Evolutionary conservation across 2,888 invertebrate genomes (phyloP), one percentile per base, ranked within the genome.

Genomic region (Silvanus unidentatus): DNA sequence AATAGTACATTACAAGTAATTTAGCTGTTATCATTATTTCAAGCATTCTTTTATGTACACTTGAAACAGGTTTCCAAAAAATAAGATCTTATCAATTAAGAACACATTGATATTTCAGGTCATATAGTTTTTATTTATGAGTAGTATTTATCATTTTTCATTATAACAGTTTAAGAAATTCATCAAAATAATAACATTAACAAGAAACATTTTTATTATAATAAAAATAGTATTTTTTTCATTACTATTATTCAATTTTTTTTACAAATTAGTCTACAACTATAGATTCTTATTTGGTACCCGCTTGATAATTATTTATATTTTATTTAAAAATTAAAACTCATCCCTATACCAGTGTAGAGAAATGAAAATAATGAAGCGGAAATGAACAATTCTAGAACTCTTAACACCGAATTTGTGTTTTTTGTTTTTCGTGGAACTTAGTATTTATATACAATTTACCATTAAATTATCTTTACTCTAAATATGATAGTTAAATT

Each of bases 221-320:
- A 63, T 63, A 68, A 69, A 68, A 68, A 66, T 64, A 65, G 62
- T 62, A 55, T 47, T 58, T 42, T 48, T 44, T 36, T n/a, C n/a
- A n/a, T n/a, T n/a, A n/a, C n/a, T n/a, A n/a, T n/a, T n/a, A n/a
- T n/a, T n/a, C n/a, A n/a, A n/a, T n/a, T n/a, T 28, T 48, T n/a
- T 27, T 42, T 44, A 41, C 42, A 36, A 34, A 35, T 16, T 35
- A n/a, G n/a, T n/a, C n/a, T n/a, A n/a, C n/a, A n/a, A n/a, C n/a
- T n/a, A 41, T 42, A 30, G 14, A 57, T 22, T 63, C 55, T 62
- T 53, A 60, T 55, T 65, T 63, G 62, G 64, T 65, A 64, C 62
- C 62, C 63, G 59, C 63, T 60, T 62, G 62, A 46, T 49, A 54
- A 52, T n/a, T 12, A 32, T 32, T 32, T 32, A 12, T 32, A 12